phyloP scores from a whole-genome alignment of 2,113 vertebrate genomes.

The Proterorhinus semilunaris region DNA sequence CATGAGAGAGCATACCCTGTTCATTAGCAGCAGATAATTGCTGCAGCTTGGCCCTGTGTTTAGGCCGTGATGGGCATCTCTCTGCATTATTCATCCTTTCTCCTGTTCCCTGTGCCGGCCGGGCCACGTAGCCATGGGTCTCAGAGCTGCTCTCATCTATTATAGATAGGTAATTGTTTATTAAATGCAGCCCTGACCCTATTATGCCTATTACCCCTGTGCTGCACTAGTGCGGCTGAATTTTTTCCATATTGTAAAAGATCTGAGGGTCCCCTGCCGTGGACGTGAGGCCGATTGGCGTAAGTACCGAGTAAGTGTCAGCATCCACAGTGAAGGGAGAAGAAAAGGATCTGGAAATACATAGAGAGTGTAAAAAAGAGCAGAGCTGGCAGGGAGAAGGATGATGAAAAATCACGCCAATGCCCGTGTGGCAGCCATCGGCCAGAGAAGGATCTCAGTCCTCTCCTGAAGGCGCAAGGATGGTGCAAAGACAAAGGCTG shows the following conservation, averaged over 20 bases:
- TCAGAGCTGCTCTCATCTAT: constrained; percentile 76
- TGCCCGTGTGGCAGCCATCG: constrained; percentile 56
- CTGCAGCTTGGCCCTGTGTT: constrained; percentile 61
- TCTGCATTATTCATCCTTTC: constrained; percentile 80
- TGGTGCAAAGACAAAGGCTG: constrained; percentile 63
- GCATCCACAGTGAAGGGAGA: constrained; percentile 22
- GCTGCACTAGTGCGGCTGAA: constrained; percentile 42
- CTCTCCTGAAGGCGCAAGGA: constrained; percentile 49
- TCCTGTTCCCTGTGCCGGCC: constrained; percentile 47
- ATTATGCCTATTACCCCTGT: constrained; percentile 76
- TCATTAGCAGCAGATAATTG: constrained; percentile 79
- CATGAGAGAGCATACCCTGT: constrained; percentile 52
- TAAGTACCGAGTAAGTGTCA: constrained; percentile 30
- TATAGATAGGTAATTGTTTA: constrained; percentile 85
- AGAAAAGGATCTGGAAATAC: constrained; percentile 22
- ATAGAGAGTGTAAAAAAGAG: constrained; percentile 24
- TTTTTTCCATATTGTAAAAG: constrained; percentile 68
- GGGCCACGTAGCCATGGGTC: constrained; percentile 61
- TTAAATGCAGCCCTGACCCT: constrained; percentile 83
- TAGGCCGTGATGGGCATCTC: constrained; percentile 68
- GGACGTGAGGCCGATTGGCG: constrained; percentile 52
- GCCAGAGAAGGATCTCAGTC: constrained; percentile 56
- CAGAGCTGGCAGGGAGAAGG: constrained; percentile 37
- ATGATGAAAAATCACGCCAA: constrained; percentile 64
- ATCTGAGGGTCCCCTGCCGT: constrained; percentile 62